Evolutionary conservation across 2,888 invertebrate genomes (phyloP), one percentile per base, ranked within the genome.

Genomic region (Apamea monoglypha): DNA sequence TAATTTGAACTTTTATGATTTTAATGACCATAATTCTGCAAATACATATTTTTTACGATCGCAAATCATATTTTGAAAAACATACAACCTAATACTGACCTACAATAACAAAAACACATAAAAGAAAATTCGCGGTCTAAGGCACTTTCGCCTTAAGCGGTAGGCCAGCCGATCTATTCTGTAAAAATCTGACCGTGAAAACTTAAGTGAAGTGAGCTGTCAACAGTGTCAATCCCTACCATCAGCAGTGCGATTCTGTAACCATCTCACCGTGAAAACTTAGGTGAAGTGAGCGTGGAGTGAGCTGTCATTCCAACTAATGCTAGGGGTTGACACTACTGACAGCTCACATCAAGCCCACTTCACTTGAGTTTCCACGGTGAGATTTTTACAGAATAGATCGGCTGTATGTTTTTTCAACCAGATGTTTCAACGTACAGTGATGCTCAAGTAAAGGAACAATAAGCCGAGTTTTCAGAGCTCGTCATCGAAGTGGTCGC

Each of bases 401-500:
- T 14, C 21, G 3, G 47, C 8, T 70, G 8, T 50, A 29, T 25
- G 25, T 70, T n/a, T 3, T 53, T 53, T 18, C 1, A 36, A 36
- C 53, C 29, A 59, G 29, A 47, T 47, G 40, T 63, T 36, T 64
- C 59, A 77, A 53, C 53, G 71, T 53, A 85, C 70, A 63, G 16
- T 53, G 53, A 85, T 72, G 71, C 67, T 10, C 8, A 86, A n/a
- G 69, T 78, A 78, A 29, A 86, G 73, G 59, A 73, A 36, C 25
- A 74, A n/a, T 0, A 61, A 3, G 14, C 50, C 25, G 3, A 73
- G 32, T 29, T 16, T 82, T 92, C 91, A 98, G 87, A 99, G 97
- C 94, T 99, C 99, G 92, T 99, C 99, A 78, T 97, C 96, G 90
- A 98, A 98, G 91, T 98, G 98, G 75, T 98, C 98, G 86, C 98